Base-by-base conservation (phyloP, 2,888 invertebrate species). In the Netelia fuscicornis region DNA sequence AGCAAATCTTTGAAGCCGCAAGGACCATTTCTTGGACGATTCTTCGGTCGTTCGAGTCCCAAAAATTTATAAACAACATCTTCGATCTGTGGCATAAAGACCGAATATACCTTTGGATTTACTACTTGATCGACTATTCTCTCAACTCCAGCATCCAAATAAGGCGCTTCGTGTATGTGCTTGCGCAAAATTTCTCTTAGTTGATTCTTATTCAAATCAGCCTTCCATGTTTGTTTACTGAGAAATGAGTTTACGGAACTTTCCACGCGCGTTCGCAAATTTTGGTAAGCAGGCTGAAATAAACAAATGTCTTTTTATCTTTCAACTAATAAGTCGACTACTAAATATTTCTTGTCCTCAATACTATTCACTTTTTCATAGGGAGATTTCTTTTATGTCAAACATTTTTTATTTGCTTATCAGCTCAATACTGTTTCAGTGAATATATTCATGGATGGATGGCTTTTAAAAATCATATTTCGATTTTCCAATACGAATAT, bases 111-210 rank as follows among this genome's bases (percentile, higher is more conserved):
- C 95, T 98, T 98, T 0, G 98, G 98, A 93, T 98, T 98, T 0
- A 99, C 98, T 0, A 98, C 98, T 95, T 99, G 99, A 92, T 98
- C 98, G 0, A 99, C 98, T 86, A 99, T 98, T 87, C 98, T 96
- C 93, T 98, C 98, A 2, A 99, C 98, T 9, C 99, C 99, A 88
- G 96, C 97, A 90, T 98, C 98, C 87, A 99, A 94, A 94, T 97
- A 98, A 64, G 98, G 97, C 77, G 98, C 97, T 97, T 98, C 98
- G 78, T 97, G 96, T 80, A 99, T 97, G 91, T 98, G 97, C 91
- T 97, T 97, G 68, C 98, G 95, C 1, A 99, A 95, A 88, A 96
- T 97, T 93, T 99, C 98, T 74, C 99, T 94, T 8, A 98, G 94
- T 92, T 98, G 98, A 91, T 98, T 98, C 94, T 98, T 99, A 94